Evolutionary conservation across 1,140 invertebrate genomes (phyloP), one percentile per base, ranked within the genome.

Genomic region (Caenorhabditis briggsae): DNA sequence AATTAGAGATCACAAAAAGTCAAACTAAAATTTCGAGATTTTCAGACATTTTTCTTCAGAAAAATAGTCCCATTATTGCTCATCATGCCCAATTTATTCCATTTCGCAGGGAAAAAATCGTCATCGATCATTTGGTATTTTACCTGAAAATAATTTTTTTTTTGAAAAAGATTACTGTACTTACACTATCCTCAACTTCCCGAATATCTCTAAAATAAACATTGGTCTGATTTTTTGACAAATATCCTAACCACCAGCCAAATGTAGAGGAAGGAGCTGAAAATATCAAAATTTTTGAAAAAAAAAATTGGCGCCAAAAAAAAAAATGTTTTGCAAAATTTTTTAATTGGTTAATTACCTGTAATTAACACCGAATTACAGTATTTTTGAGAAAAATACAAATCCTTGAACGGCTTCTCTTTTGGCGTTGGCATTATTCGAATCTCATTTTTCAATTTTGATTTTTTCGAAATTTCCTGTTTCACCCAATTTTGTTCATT

Each of bases 121-220:
- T 70, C 64, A 5, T 70, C 64, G 33, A 70, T n/a, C 64, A 70
- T 70, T 70, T 70, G 64, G 64, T 25, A 70, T n/a, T 70, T 70
- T n/a, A 64, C 59, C 59, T 64, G 59, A 58, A 58, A 58, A 1
- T 16, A 58, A 16, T n/a, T 58, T 3, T n/a, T 64, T 9, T 8
- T 64, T 33, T 64, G 5, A 9, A 16, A 64, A 64, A 12, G 33
- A 25, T 7, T 9, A 12, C 20, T 9, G 14, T 33, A 64, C 20
- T 33, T 64, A 70, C 64, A n/a, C 9, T 11, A 23, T 70, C 64
- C 20, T 43, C 41, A 12, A 46, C 23, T 7, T 46, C 64, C 18
- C 64, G 33, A 70, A 70, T 70, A 46, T 70, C 64, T 18, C 64
- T 11, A 18, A 46, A 70, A 46, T 70, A 70, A 0, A 70, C 64